Conservation (phyloP, 53 echinoderm and acorn worm genomes). For the Apostichopus leukothele region DNA sequence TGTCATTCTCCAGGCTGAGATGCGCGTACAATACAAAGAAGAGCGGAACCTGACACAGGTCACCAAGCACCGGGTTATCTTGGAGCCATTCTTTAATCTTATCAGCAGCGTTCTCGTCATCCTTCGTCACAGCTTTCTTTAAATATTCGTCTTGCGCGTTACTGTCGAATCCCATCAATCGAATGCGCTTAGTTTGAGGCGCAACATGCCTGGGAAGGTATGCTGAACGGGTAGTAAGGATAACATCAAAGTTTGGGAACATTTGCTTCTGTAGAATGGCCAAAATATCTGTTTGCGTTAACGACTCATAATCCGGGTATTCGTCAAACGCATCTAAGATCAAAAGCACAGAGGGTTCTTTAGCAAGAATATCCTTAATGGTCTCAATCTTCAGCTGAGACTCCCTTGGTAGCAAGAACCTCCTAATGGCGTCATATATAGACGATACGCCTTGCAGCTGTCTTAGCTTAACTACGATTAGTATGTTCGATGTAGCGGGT, state of each 20-base stretch:
- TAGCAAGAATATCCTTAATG: background rate
- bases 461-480: background rate
- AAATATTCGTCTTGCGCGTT: background rate
- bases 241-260: conserved; percentile 14
- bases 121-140: background rate
- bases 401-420: background rate
- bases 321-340: conserved; percentile 8
- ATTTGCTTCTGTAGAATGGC: conserved; percentile 4
- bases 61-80: conserved; percentile 28
- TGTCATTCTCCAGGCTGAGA: background rate
- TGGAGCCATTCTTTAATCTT: conserved; percentile 21
- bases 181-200: background rate
- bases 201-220: background rate
- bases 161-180: background rate
- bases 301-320: background rate
- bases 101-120: background rate
- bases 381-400: background rate
- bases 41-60: conserved; percentile 17
- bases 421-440: background rate
- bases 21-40: conserved; percentile 10
- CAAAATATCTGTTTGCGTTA: background rate
- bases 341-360: background rate
- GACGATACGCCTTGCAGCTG: background rate
- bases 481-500: background rate
- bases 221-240: conserved; percentile 13